Conservation (phyloP, 30 jellyfish, hydroid and myxozoan species). For the Catostylus mosaicus region DNA sequence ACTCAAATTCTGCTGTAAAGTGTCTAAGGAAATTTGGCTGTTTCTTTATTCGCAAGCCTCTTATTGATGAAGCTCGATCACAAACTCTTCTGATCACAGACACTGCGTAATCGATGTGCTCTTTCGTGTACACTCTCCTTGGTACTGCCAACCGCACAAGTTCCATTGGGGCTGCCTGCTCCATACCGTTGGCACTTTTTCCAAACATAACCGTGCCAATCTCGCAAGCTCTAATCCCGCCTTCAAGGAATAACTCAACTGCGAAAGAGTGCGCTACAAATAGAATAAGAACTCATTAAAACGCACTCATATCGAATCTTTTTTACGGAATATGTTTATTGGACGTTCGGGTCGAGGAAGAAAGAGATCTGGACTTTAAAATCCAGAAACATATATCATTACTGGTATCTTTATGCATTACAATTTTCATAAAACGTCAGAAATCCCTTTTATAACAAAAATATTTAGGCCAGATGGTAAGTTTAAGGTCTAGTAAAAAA, state of each 20-base stretch:
- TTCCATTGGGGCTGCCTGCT: constrained; percentile 71
- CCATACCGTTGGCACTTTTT: constrained; percentile 52
- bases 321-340: no score
- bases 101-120: constrained; percentile 69
- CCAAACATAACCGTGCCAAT: constrained; percentile 81
- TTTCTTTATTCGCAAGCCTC: constrained; percentile 45
- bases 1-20: constrained; percentile 76
- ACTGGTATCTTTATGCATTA: no score
- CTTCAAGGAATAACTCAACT: constrained; percentile 66
- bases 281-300: no score
- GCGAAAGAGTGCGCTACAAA: constrained; percentile 56
- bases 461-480: no score
- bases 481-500: no score
- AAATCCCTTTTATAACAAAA: no score
- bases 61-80: constrained; percentile 9
- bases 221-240: constrained; percentile 70
- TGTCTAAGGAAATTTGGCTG: constrained; percentile 57
- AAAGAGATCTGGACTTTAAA: no score
- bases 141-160: constrained; percentile 80
- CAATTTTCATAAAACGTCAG: no score
- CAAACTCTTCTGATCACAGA: constrained; percentile 38
- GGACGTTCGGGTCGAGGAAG: no score
- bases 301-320: no score
- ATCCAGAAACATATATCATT: no score
- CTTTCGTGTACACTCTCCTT: constrained; percentile 66